Evolutionary conservation across 2,797 vertebrate species (phyloP).

Genomic region (Tiaroga cobitis): DNA sequence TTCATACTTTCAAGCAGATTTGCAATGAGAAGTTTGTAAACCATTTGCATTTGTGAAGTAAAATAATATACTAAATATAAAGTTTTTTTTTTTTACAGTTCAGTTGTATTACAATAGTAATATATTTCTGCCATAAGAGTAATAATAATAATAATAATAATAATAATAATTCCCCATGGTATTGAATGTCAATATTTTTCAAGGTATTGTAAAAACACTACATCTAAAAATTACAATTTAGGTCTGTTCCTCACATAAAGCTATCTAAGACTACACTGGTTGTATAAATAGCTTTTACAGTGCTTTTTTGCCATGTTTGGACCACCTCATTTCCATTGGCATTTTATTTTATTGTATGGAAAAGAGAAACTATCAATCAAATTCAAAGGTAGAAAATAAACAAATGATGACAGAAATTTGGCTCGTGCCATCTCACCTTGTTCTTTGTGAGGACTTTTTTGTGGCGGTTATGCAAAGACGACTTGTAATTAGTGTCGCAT

Average conservation of each 20-base stretch:
- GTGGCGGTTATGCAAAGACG: neutral
- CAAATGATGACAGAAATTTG: constrained; percentile 16
- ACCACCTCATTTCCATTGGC: constrained; percentile 19
- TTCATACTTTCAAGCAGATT: neutral
- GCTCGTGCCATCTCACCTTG: neutral
- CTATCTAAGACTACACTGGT: neutral
- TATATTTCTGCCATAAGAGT: neutral
- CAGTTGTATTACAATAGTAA: neutral
- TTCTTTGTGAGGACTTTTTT: constrained; percentile 1
- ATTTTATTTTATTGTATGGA: constrained; percentile 16
- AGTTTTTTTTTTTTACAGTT: neutral
- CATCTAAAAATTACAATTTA: neutral
- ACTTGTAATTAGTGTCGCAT: neutral
- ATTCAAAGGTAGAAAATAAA: neutral
- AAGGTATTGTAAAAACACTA: neutral
- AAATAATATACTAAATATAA: neutral
- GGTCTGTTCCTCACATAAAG: neutral
- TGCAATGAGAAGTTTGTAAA: neutral
- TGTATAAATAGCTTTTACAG: constrained; percentile 2
- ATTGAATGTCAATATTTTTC: neutral
- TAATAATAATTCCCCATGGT: neutral
- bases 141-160: neutral
- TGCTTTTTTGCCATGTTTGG: constrained; percentile 16
- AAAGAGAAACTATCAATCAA: constrained; percentile 1
- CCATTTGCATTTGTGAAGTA: neutral